These are phyloP conservation scores for Sycon ciliatum DNA, from an alignment of 37 sponge, comb jelly and placozoan species.

Conservation along the genomic window DNA sequence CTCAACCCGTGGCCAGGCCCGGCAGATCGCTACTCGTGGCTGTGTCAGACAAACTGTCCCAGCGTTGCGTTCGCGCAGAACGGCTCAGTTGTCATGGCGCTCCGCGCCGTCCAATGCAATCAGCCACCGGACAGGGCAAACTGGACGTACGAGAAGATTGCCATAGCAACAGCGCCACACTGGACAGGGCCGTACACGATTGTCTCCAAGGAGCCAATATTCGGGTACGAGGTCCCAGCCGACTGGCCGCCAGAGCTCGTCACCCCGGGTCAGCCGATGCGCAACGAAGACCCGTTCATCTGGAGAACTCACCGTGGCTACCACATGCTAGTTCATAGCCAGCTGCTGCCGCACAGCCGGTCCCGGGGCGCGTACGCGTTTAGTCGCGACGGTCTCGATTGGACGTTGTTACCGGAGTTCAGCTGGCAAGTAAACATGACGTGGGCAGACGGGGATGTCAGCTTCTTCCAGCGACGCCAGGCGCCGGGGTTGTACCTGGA, in stretches of 20 bases:
- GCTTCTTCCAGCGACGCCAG: constrained; percentile 23
- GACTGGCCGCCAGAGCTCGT: neutral
- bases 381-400: constrained; percentile 13
- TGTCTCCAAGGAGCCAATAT: neutral
- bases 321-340: constrained; percentile 26
- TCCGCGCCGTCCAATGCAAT: constrained; percentile 6
- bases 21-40: constrained; percentile 15
- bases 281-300: constrained; percentile 27
- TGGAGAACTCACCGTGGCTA: constrained; percentile 27
- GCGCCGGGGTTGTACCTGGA: constrained; percentile 20
- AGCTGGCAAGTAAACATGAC: constrained; percentile 24
- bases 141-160: neutral
- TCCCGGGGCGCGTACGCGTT: constrained; percentile 25
- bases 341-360: neutral
- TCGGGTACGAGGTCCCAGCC: neutral
- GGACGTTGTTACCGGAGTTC: constrained; percentile 25
- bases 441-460: constrained; percentile 20
- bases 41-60: constrained; percentile 30
- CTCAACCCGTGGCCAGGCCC: constrained; percentile 28
- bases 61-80: constrained; percentile 20
- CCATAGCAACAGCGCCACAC: neutral
- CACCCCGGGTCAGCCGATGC: neutral
- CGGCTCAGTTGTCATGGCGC: constrained; percentile 21
- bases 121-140: neutral
- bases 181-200: neutral